Evolutionary conservation across 2,113 vertebrate genomes (phyloP).

Genomic region (Limnothrissa miodon): DNA sequence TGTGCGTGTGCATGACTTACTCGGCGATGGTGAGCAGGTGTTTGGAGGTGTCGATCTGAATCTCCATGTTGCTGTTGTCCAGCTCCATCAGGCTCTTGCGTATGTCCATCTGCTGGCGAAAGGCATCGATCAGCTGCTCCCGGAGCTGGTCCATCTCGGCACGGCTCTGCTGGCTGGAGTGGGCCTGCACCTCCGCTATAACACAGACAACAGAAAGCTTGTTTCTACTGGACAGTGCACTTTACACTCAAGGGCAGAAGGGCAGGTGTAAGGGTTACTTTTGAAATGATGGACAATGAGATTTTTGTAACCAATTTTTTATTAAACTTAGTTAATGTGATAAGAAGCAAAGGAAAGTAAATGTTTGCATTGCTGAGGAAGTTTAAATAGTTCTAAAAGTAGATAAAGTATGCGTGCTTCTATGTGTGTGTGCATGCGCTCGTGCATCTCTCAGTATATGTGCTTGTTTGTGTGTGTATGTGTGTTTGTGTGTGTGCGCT

Average conservation of each 20-base stretch:
- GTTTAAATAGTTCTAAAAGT: no score
- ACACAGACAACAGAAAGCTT: not conserved
- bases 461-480: not conserved
- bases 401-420: not conserved
- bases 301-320: no score
- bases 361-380: no score
- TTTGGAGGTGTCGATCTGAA: conserved; percentile 81
- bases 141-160: conserved; percentile 77
- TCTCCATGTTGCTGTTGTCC: conserved; percentile 81
- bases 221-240: no score
- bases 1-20: conserved; percentile 60
- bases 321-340: no score
- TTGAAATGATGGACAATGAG: no score
- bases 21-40: conserved; percentile 81
- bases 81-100: conserved; percentile 81
- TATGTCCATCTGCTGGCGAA: conserved; percentile 85
- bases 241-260: no score
- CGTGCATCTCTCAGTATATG: no score
- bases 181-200: conserved; percentile 83
- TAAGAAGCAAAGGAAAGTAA: no score
- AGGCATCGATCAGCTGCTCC: conserved; percentile 79
- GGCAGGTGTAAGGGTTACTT: no score
- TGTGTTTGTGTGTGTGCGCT: not conserved
- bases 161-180: conserved; percentile 69
- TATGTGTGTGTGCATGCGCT: not conserved